Percentiles rank a stretch among this genome's conserved stretches.
Conservation (phyloP, 2,888 invertebrate genomes). For the Megastigmus dorsalis region DNA sequence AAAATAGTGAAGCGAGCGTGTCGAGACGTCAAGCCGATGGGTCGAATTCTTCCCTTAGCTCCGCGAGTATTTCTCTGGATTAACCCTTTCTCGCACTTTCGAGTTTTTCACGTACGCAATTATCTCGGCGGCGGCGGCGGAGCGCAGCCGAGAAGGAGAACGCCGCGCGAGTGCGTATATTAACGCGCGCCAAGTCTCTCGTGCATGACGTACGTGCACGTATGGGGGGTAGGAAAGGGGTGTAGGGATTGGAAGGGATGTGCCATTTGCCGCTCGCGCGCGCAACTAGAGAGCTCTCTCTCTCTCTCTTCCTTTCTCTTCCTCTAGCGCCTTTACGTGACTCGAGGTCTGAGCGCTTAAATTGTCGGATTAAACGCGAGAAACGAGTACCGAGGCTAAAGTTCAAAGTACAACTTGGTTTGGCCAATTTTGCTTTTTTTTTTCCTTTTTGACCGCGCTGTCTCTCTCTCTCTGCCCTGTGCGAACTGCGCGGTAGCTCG, state of each 20-base stretch:
- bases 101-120: slow-evolving; percentile 47
- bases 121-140: slow-evolving; percentile 9
- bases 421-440: slow-evolving; percentile 17
- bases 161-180: slow-evolving; percentile 22
- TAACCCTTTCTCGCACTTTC: slow-evolving; percentile 16
- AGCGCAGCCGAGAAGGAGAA: background rate
- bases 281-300: too few species aligned
- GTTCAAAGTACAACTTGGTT: slow-evolving; percentile 37
- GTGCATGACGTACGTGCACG: slow-evolving; percentile 40
- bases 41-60: slow-evolving; percentile 23
- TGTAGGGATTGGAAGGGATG: too few species aligned
- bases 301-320: too few species aligned
- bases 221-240: too few species aligned
- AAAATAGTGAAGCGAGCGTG: slow-evolving; percentile 17
- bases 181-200: slow-evolving; percentile 9
- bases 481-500: too few species aligned
- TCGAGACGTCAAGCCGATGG: slow-evolving; percentile 10
- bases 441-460: background rate
- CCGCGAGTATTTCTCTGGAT: slow-evolving; percentile 10
- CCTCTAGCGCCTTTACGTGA: slow-evolving; percentile 45
- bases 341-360: slow-evolving; percentile 39
- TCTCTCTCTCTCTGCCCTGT: background rate
- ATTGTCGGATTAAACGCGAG: slow-evolving; percentile 58
- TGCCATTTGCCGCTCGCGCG: background rate
- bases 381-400: slow-evolving; percentile 49